phyloP scores from a whole-genome alignment of 2,113 vertebrate species.

The Piprites chloris region DNA sequence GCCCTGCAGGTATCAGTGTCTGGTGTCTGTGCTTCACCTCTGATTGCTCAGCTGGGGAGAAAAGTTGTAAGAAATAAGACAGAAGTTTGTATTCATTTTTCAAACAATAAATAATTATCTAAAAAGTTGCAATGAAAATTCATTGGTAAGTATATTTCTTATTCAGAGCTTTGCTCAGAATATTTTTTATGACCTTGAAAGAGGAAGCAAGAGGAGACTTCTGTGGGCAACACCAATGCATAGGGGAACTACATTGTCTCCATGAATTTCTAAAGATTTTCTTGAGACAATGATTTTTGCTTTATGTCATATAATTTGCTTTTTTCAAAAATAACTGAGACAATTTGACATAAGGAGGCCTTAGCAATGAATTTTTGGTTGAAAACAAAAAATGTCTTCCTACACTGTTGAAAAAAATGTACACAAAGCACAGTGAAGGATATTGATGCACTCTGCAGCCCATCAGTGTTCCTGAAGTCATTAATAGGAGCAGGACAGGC shows the following conservation, averaged over 20 bases:
- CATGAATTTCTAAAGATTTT: background rate
- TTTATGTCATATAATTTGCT: background rate
- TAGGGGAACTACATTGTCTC: background rate
- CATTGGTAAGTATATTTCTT: background rate
- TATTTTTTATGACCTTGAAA: background rate
- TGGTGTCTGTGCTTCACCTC: background rate
- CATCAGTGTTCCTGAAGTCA: background rate
- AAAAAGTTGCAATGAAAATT: background rate
- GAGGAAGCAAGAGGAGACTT: background rate
- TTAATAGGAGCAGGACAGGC: background rate
- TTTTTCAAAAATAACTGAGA: background rate
- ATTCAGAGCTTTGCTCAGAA: background rate
- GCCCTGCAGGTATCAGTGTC: background rate
- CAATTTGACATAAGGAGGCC: background rate
- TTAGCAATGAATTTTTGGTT: background rate
- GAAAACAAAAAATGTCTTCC: background rate
- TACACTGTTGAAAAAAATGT: background rate
- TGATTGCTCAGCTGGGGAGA: background rate
- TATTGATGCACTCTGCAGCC: background rate
- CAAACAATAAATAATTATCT: background rate
- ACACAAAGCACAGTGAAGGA: background rate
- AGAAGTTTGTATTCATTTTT: background rate
- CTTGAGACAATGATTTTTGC: background rate
- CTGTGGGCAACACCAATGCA: background rate
- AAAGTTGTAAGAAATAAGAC: background rate